phyloP scores from a whole-genome alignment of 2,113 vertebrate genomes.

The Oxygymnocypris stewartii region DNA sequence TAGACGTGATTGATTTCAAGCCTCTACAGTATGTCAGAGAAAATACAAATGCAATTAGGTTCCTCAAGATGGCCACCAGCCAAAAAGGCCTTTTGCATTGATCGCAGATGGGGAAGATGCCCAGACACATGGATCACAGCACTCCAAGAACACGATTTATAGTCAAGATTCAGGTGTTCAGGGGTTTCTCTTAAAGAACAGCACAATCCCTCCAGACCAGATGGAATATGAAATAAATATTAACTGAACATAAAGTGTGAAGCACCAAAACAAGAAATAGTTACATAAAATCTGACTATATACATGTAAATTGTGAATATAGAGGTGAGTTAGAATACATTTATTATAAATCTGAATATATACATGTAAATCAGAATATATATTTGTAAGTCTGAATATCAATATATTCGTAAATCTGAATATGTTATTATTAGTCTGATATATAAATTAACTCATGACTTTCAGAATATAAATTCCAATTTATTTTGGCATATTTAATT shows the following conservation, averaged over 20 bases:
- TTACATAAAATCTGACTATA: too few relatives aligned
- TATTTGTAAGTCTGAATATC: too few relatives aligned
- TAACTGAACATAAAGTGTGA: neutral
- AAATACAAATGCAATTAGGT: constrained; percentile 57
- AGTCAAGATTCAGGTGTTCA: neutral
- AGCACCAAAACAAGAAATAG: too few relatives aligned
- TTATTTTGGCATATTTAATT: neutral
- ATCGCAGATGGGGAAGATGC: constrained; percentile 53
- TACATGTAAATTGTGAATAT: too few relatives aligned
- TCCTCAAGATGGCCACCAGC: constrained; percentile 67
- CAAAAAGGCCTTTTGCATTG: constrained; percentile 63
- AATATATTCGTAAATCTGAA: too few relatives aligned
- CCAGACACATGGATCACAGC: constrained; percentile 13
- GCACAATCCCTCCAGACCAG: neutral
- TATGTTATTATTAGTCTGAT: too few relatives aligned
- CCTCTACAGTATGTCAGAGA: constrained; percentile 60
- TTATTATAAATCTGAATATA: too few relatives aligned
- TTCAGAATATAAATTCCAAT: neutral
- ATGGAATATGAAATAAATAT: neutral
- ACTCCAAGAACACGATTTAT: neutral
- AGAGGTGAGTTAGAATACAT: too few relatives aligned
- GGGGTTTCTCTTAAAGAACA: constrained; percentile 7
- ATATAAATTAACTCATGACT: neutral
- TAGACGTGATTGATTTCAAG: constrained; percentile 64
- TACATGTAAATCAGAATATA: too few relatives aligned